phyloP scores from a whole-genome alignment of 2,113 vertebrate genomes.

The Brachionichthys hirsutus region DNA sequence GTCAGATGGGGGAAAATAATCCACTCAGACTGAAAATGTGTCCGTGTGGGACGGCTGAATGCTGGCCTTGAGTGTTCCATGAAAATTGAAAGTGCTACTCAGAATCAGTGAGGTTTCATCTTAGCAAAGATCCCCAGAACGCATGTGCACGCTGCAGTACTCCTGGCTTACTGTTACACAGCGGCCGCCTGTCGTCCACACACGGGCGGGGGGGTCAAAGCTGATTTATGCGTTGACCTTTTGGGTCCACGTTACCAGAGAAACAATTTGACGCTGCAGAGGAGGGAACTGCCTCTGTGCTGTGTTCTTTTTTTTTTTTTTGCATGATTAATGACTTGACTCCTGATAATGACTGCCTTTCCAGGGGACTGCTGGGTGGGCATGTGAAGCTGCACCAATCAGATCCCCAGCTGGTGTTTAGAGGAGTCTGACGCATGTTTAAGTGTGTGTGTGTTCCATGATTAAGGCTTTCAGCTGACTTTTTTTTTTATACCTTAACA shows the following conservation, averaged over 20 bases:
- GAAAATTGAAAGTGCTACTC: neutral
- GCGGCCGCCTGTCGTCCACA: neutral
- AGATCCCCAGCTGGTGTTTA: constrained; percentile 10
- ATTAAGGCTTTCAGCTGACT: constrained; percentile 32
- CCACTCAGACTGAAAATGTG: no score
- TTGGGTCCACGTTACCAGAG: neutral
- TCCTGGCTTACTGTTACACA: neutral
- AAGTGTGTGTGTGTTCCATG: constrained; percentile 27
- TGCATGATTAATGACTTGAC: constrained; percentile 6
- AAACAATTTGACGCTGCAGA: constrained; percentile 14
- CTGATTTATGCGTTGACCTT: constrained; percentile 25
- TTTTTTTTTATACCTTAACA: constrained; percentile 26
- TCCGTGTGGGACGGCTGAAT: neutral
- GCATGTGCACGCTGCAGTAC: neutral
- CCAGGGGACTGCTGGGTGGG: constrained; percentile 6
- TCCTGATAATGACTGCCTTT: neutral
- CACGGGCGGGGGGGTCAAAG: neutral
- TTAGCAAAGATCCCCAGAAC: neutral
- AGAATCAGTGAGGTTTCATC: neutral
- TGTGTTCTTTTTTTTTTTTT: neutral
- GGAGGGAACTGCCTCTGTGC: neutral
- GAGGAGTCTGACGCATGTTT: constrained; percentile 23
- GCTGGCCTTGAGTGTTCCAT: constrained; percentile 9
- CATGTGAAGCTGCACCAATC: constrained; percentile 4
- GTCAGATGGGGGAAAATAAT: neutral